Conservation (phyloP, 2,113 vertebrate species). For the Tragelaphus buxtoni region DNA sequence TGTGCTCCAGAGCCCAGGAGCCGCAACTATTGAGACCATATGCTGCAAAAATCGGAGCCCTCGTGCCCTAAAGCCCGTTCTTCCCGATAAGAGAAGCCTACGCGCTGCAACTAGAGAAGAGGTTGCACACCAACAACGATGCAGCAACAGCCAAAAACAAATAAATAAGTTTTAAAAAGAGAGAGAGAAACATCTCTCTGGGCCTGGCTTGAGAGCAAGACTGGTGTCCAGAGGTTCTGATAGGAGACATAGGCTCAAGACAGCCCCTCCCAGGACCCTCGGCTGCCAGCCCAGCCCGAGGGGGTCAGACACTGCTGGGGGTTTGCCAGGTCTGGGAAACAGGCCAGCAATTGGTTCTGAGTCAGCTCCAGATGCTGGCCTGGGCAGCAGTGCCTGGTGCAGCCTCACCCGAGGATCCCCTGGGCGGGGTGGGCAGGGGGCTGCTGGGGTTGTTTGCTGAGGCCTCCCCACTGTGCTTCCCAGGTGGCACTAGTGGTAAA, state of each 20-base stretch:
- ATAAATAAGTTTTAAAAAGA: background rate
- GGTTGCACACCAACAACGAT: background rate
- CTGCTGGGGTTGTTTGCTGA: background rate
- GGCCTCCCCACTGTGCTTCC: background rate
- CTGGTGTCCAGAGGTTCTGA: background rate
- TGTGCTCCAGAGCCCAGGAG: background rate
- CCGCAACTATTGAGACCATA: background rate
- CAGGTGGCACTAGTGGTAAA: background rate
- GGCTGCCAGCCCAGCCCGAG: background rate
- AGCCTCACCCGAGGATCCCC: slow-evolving; percentile 38
- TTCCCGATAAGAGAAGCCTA: background rate
- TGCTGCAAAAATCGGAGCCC: accelerated
- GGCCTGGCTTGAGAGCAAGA: no score
- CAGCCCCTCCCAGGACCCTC: background rate
- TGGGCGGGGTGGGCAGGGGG: background rate
- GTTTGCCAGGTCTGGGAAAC: slow-evolving; percentile 51
- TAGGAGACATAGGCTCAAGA: background rate
- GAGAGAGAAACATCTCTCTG: background rate
- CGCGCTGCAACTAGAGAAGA: background rate
- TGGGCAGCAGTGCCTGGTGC: slow-evolving; percentile 53
- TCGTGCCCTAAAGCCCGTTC: background rate
- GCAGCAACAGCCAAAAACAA: background rate
- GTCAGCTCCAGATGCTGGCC: slow-evolving; percentile 47
- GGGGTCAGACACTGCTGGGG: background rate
- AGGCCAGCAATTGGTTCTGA: slow-evolving; percentile 41